phyloP scores from a whole-genome alignment of 1,140 invertebrate species.

The Propsilocerus akamusi region DNA sequence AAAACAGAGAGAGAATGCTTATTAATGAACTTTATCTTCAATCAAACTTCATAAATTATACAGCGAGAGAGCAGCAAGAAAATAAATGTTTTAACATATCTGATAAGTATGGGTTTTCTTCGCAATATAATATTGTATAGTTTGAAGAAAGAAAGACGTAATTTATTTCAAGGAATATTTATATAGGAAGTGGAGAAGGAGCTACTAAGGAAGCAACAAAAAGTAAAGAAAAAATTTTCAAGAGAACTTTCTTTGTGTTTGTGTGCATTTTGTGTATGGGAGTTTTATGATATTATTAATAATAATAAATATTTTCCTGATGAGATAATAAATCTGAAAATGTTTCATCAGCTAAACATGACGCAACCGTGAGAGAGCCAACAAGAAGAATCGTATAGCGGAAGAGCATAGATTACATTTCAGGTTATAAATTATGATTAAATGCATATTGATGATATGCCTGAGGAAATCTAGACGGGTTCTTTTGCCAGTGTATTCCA shows the following conservation, averaged over 20 bases:
- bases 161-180: no score
- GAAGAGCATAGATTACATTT: not conserved
- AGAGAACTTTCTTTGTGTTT: no score
- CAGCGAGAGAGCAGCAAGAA: not conserved
- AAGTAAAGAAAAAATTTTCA: no score
- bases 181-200: no score
- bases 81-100: not conserved
- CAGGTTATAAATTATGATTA: not conserved
- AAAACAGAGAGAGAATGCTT: not conserved
- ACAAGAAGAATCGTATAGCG: not conserved
- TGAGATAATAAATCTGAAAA: slow-evolving; percentile 1
- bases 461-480: no score
- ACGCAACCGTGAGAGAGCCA: not conserved
- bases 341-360: not conserved
- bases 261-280: not conserved
- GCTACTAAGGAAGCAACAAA: no score
- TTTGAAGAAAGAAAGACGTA: no score
- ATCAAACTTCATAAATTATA: slow-evolving; percentile 4
- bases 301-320: slow-evolving; percentile 3
- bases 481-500: no score
- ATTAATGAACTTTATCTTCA: slow-evolving; percentile 2
- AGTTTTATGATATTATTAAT: not conserved
- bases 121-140: no score
- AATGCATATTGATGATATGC: not conserved
- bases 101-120: no score